Evolutionary conservation across 1,140 invertebrate species (phyloP).

Genomic region (Hylyphantes graminicola): DNA sequence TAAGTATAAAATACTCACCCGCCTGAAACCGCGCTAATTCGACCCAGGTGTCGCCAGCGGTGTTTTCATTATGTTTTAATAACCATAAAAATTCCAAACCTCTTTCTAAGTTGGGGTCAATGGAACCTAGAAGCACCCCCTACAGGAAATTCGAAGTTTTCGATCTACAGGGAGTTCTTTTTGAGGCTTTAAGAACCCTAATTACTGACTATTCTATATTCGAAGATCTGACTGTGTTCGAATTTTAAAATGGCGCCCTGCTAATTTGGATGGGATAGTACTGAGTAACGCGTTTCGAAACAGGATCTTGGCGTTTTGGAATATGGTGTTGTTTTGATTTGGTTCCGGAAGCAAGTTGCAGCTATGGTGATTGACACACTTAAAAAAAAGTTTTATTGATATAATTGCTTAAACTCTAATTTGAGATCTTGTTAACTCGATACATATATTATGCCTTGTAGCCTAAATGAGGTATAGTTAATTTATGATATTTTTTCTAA

Average conservation of each 20-base stretch:
- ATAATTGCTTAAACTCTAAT: too few species aligned
- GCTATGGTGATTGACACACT: too few species aligned
- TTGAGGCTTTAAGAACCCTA: slow-evolving; percentile 10
- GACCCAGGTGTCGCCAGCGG: too few species aligned
- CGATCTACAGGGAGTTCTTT: neutral
- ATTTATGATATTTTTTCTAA: too few species aligned
- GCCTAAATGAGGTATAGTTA: too few species aligned
- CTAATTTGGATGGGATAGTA: neutral
- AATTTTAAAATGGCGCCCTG: slow-evolving; percentile 13
- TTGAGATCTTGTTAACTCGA: too few species aligned
- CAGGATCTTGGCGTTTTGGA: neutral
- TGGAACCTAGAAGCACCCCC: slow-evolving; percentile 21
- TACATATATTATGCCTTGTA: too few species aligned
- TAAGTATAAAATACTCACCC: too few species aligned
- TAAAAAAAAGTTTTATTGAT: too few species aligned
- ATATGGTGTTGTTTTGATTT: neutral
- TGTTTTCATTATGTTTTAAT: too few species aligned
- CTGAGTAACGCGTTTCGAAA: neutral
- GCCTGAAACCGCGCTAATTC: too few species aligned
- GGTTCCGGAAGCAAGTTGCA: too few species aligned
- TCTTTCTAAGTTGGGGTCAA: neutral
- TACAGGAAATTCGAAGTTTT: slow-evolving; percentile 24
- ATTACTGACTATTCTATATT: slow-evolving; percentile 4
- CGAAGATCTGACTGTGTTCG: neutral
- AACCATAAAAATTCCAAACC: neutral